Evolutionary conservation across 2,888 invertebrate species (phyloP), one percentile per base, ranked within the genome.

Genomic region (Seira ritae): DNA sequence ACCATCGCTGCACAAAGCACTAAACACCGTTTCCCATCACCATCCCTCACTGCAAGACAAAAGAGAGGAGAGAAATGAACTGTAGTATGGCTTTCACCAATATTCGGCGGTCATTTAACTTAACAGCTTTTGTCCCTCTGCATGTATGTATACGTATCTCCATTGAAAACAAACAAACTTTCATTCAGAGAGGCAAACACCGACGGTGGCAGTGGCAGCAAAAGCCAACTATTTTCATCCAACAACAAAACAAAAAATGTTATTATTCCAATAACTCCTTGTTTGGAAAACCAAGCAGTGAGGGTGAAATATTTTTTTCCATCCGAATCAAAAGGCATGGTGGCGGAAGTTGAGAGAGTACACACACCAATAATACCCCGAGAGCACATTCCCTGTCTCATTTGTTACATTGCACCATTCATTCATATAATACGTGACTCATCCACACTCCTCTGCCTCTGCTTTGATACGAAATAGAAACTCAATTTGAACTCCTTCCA

Each of bases 391-490:
- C 67, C 17, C 70, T 46, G 70, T 70, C 70, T 77, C 77, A 70
- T 77, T 77, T 77, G 77, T 70, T 77, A 77, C 70, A 70, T 65
- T 69, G 23, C 70, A 77, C 70, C 77, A 70, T 77, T 77, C 70
- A 70, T 77, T 77, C 69, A 77, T 77, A 62, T 70, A 70, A 46
- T 70, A 77, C 77, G 77, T 77, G 77, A 77, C 77, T 77, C 77
- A 69, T 77, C 70, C 70, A 2, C 24, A 76, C 68, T 8, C 60
- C 15, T 31, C 2, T 31, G 31, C 31, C 31, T 31, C 8, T 31
- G 2, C 31, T 8, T 31, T 31, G 31, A 31, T 31, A 31, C 31
- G 31, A 31, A 31, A 31, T 8, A 4, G 31, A n/a, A n/a, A n/a
- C n/a, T n/a, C n/a, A n/a, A 31, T 31, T 31, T 31, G 31, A 31